Evolutionary conservation across 2,888 invertebrate species (phyloP).

Genomic region (Chaitophorus viminalis): DNA sequence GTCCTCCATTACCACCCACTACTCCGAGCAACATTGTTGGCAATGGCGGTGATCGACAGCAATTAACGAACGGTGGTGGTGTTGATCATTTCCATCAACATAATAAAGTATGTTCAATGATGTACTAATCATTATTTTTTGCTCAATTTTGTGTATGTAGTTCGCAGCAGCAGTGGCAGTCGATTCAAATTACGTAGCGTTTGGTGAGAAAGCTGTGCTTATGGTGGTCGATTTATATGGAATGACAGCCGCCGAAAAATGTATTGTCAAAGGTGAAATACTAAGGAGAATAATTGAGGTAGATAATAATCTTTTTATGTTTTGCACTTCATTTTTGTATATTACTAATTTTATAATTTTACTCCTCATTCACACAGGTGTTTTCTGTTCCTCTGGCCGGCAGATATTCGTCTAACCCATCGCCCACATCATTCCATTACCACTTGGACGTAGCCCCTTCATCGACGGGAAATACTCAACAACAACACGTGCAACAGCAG

Average conservation of each 20-base stretch:
- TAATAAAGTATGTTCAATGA: slow-evolving; percentile 28
- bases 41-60: background rate
- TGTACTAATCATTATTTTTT: background rate
- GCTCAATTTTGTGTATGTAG: background rate
- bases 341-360: background rate
- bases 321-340: no score
- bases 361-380: slow-evolving; percentile 67
- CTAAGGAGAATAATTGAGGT: slow-evolving; percentile 77
- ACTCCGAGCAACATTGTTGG: background rate
- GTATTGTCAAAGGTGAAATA: slow-evolving; percentile 78
- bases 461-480: slow-evolving; percentile 12
- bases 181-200: slow-evolving; percentile 86
- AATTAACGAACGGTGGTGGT: background rate
- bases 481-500: slow-evolving; percentile 28
- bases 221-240: slow-evolving; percentile 81
- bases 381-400: slow-evolving; percentile 79
- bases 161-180: slow-evolving; percentile 22
- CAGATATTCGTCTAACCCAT: slow-evolving; percentile 72
- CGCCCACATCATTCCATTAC: slow-evolving; percentile 12
- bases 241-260: slow-evolving; percentile 76
- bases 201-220: slow-evolving; percentile 82
- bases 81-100: slow-evolving; percentile 31
- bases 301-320: slow-evolving; percentile 64
- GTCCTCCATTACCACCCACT: slow-evolving; percentile 70
- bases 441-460: slow-evolving; percentile 68